Base-by-base conservation (phyloP, 2,113 vertebrate genomes). In the Embiotoca jacksoni region DNA sequence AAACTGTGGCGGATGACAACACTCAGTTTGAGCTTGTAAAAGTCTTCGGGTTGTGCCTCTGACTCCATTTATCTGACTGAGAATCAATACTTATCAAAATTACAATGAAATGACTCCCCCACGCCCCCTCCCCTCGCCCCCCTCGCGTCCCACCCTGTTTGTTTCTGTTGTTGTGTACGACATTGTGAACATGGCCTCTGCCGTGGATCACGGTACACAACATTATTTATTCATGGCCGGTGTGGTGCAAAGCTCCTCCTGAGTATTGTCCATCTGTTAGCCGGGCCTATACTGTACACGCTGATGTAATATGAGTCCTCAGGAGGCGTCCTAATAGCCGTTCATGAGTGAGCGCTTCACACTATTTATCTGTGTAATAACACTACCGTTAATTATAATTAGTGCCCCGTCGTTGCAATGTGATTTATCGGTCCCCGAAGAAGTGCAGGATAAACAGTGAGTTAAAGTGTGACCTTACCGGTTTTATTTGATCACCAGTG, bases 191-290 rank as follows among this genome's bases (percentile, higher is more conserved):
- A 83, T 16, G 71, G 63, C 80, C 72, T 88, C 82, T 86, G 77
- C 67, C 66, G 70, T 74, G 78, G 81, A 72, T 91, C 84, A 84
- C 63, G 53, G 76, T 75, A 68, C 84, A 78, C 62, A 11, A 8
- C 78, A 89, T 93, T 81, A 93, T 84, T 93, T 83, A 93, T 93
- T 92, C 72, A 93, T 92, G 77, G 58, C 55, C 0, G 0, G 23
- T 23, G 23, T 23, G 39, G 67, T 83, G 80, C 23, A 57, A 76
- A 62, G 80, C 75, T 82, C 69, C 86, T 84, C 86, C 71, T 77
- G 85, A 86, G 88, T 82, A 77, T 87, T 83, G 82, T 91, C 91
- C 89, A 91, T 92, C 91, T 93, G 89, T 87, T 87, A 65, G 84
- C 78, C 11, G 71, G 74, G 80, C 80, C 23, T 23, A 23, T 81